Evolutionary conservation across 2,113 vertebrate species (phyloP), one percentile per base, ranked within the genome.

Genomic region (Acanthisitta chloris): DNA sequence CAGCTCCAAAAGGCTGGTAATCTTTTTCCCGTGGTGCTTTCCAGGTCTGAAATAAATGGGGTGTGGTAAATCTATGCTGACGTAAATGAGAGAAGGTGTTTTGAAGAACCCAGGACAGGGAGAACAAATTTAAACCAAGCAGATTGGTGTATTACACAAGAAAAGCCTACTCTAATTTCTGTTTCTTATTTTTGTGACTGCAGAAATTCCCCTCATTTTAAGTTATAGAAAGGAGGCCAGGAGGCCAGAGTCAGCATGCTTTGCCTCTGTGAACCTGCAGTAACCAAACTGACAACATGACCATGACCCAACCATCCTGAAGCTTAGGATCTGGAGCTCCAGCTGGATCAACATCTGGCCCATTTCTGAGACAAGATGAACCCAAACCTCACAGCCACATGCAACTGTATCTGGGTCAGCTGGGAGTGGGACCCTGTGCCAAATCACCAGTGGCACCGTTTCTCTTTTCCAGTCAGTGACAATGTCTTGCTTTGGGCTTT

Each of bases 1-100:
- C 81, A 78, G 66, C 90, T 92, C 76, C 3, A 3, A 83, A 86
- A 67, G 90, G 45, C 76, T 86, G 82, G 43, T 74, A 92, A 86
- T 81, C 90, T 96, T 96, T 95, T 95, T 92, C 93, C 93, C 96
- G 69, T 55, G 57, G 82, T 88, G 82, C 48, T 84, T 42, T 95
- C 90, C 96, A 96, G 93, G 88, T 86, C 86, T 95, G 93, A 86
- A 94, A 92, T 93, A 94, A 94, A 69, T 38, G 86, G 85, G 96
- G 90, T 94, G 83, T 97, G 92, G 94, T 92, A 96, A 90, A 94
- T 93, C 90, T 64, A 18, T 14, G 48, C 82, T 96, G 96, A 97
- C 72, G 36, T 94, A 83, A 94, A 95, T 81, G 59, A 88, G 52
- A 69, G 81, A 90, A 96, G 93, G 93, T 96, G 93, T 96, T 96